A percentile compares a stretch with the other conserved stretches of the same genome.
Evolutionary conservation across 2,888 invertebrate genomes (phyloP).

Genomic region (Minunthozetes semirufus): DNA sequence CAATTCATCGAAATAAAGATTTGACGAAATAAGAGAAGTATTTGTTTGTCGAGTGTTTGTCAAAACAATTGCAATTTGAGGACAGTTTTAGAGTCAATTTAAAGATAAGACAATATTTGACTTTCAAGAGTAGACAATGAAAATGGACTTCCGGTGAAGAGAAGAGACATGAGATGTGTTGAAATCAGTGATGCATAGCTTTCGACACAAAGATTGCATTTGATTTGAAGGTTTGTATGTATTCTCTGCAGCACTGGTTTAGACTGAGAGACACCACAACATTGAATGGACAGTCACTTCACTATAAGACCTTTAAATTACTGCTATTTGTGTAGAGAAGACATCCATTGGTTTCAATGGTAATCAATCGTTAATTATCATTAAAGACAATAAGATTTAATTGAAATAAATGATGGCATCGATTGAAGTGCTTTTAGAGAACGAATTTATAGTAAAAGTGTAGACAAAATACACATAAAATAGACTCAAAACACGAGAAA

Average conservation of each 20-base stretch:
- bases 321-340: too few species aligned
- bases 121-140: not conserved
- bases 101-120: not conserved
- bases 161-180: slow-evolving; percentile 1
- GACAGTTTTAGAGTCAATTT: not conserved
- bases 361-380: too few species aligned
- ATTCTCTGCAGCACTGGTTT: too few species aligned
- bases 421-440: too few species aligned
- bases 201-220: slow-evolving; percentile 1
- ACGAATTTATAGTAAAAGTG: too few species aligned
- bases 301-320: too few species aligned
- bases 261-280: not conserved
- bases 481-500: not conserved
- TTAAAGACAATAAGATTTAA: too few species aligned
- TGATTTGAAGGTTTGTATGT: too few species aligned
- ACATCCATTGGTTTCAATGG: too few species aligned
- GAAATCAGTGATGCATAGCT: slow-evolving; percentile 17
- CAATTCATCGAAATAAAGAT: not conserved
- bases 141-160: slow-evolving; percentile 16
- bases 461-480: too few species aligned
- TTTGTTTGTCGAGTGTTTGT: not conserved
- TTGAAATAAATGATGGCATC: too few species aligned
- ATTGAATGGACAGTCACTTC: not conserved
- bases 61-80: not conserved
- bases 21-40: not conserved